Percentiles rank a stretch among this genome's conserved stretches.
phyloP scores from a whole-genome alignment of 2,888 invertebrate genomes.

The Acrobasis suavella region DNA sequence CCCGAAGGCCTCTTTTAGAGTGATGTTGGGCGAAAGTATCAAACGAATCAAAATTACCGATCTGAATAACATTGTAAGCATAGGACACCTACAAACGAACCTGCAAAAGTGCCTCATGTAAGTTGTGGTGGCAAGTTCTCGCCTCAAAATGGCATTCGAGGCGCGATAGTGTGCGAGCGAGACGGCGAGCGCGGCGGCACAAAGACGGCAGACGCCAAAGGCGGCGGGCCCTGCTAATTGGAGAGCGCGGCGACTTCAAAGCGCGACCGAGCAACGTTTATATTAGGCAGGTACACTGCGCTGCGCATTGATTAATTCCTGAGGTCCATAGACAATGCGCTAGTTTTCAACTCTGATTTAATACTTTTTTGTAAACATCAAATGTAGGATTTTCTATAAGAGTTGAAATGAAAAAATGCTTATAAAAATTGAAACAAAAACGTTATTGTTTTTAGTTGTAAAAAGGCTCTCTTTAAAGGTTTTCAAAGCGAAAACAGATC shows the following conservation, averaged over 20 bases:
- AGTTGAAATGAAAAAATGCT: no score
- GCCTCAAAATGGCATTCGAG: slow-evolving; percentile 18
- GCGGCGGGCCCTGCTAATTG: slow-evolving; percentile 79
- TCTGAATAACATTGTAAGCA: background rate
- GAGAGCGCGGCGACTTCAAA: slow-evolving; percentile 76
- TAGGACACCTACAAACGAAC: slow-evolving; percentile 1
- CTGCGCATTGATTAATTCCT: slow-evolving; percentile 69
- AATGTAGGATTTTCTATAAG: no score
- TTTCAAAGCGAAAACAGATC: no score
- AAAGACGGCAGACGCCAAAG: slow-evolving; percentile 78
- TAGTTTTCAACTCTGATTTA: no score
- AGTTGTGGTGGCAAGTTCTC: slow-evolving; percentile 13
- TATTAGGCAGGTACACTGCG: slow-evolving; percentile 57
- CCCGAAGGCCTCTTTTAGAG: no score
- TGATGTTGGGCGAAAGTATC: no score
- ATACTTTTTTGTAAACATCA: no score
- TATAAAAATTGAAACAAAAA: no score
- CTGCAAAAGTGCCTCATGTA: background rate
- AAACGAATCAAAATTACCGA: background rate
- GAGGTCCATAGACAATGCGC: slow-evolving; percentile 67
- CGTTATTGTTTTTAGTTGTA: no score
- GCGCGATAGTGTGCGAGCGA: slow-evolving; percentile 39
- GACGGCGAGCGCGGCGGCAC: slow-evolving; percentile 52
- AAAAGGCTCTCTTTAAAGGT: no score
- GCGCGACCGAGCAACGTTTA: slow-evolving; percentile 71